A percentile compares a stretch with the other conserved stretches of the same genome.
Conservation (phyloP, 2,797 vertebrate genomes). For the Urophycis tenuis region DNA sequence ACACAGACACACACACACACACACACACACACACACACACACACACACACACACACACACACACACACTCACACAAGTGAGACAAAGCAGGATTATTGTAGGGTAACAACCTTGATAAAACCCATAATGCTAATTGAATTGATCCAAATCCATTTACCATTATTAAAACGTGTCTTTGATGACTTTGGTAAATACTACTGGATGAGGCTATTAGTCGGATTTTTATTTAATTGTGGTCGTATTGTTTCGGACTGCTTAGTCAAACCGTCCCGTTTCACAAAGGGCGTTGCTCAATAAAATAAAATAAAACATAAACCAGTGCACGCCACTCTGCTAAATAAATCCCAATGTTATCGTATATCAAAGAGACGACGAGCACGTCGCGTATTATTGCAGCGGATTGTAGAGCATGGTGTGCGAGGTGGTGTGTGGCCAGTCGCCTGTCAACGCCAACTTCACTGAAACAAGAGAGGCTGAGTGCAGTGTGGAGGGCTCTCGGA, state of each 20-base stretch:
- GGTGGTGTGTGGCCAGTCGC: constrained; percentile 32
- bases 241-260: constrained; percentile 1
- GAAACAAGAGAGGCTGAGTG: constrained; percentile 54
- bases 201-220: neutral
- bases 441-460: constrained; percentile 49
- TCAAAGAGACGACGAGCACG: constrained; percentile 48
- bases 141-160: constrained; percentile 6
- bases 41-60: constrained; percentile 30
- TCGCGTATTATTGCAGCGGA: too few relatives aligned
- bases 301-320: neutral
- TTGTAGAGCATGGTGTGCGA: constrained; percentile 36
- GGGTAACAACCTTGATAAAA: constrained; percentile 28
- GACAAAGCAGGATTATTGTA: constrained; percentile 35
- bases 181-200: neutral
- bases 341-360: constrained; percentile 49
- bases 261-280: neutral
- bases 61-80: constrained; percentile 21
- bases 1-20: constrained; percentile 32
- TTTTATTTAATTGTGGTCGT: neutral
- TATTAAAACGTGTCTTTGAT: neutral
- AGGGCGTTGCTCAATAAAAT: too few relatives aligned
- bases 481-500: constrained; percentile 6
- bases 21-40: constrained; percentile 15
- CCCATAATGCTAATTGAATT: constrained; percentile 13
- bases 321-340: constrained; percentile 10